Conservation (phyloP, 2,797 vertebrate genomes). For the Mergus octosetaceus region DNA sequence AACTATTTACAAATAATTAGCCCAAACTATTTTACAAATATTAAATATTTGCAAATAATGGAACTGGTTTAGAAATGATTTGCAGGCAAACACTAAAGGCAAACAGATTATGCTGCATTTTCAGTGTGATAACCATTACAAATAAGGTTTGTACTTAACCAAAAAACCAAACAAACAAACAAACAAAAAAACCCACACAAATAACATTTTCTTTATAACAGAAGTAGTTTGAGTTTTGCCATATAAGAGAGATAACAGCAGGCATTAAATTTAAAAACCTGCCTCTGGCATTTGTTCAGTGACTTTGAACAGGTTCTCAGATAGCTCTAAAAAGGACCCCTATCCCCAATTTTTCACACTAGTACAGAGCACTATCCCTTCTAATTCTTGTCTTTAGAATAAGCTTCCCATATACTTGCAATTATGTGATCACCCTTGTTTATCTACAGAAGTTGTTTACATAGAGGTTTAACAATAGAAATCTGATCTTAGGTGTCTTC, state of each 20-base stretch:
- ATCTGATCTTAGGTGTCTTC: neutral
- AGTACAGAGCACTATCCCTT: neutral
- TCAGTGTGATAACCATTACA: neutral
- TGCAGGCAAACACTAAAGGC: neutral
- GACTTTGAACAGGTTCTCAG: neutral
- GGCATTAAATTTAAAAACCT: neutral
- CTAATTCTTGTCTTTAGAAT: neutral
- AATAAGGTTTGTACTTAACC: neutral
- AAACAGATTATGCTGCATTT: neutral
- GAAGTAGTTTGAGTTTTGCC: neutral
- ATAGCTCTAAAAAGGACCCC: neutral
- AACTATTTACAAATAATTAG: constrained; percentile 11
- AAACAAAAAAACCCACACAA: neutral
- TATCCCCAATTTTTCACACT: neutral
- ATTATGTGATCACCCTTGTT: neutral
- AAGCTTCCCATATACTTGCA: neutral
- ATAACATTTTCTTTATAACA: neutral
- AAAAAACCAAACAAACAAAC: too few relatives aligned
- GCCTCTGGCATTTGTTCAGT: neutral
- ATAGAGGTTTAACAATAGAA: neutral
- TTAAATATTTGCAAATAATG: neutral
- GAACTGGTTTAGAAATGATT: neutral
- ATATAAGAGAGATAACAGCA: neutral
- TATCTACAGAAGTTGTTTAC: neutral
- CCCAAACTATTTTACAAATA: neutral